Conservation (phyloP, 2,888 invertebrate genomes). For the Orthosia gracilis region DNA sequence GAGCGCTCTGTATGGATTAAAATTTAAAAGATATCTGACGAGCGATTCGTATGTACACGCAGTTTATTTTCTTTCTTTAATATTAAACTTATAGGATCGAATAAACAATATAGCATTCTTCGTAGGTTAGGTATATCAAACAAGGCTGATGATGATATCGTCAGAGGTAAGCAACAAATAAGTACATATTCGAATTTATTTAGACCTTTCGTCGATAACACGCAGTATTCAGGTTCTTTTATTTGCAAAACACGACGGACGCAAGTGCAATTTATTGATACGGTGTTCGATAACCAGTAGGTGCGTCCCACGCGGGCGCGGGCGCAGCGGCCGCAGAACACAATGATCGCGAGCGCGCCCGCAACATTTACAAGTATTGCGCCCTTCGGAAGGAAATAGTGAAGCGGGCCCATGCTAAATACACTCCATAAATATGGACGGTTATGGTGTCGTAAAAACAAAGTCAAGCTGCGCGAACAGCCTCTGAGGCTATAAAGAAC, state of each 20-base stretch:
- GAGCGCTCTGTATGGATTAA: slow-evolving; percentile 72
- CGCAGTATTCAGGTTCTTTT: slow-evolving; percentile 84
- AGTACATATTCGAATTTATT: slow-evolving; percentile 88
- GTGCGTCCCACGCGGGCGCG: slow-evolving; percentile 85
- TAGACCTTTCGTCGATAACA: slow-evolving; percentile 87
- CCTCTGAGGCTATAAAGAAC: slow-evolving; percentile 80
- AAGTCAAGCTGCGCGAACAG: slow-evolving; percentile 88
- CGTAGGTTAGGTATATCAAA: slow-evolving; percentile 49
- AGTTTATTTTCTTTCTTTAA: slow-evolving; percentile 25
- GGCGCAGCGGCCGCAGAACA: slow-evolving; percentile 65
- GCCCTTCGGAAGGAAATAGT: slow-evolving; percentile 85
- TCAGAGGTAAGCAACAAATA: slow-evolving; percentile 81
- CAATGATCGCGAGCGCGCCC: slow-evolving; percentile 77
- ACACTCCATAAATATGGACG: slow-evolving; percentile 86
- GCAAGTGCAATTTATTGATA: slow-evolving; percentile 90
- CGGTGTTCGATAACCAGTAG: slow-evolving; percentile 89
- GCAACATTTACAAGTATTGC: slow-evolving; percentile 79
- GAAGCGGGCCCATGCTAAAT: slow-evolving; percentile 84
- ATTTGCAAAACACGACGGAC: slow-evolving; percentile 86
- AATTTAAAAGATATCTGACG: slow-evolving; percentile 75
- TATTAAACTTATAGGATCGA: slow-evolving; percentile 46
- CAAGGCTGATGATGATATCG: slow-evolving; percentile 84
- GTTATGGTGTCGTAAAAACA: slow-evolving; percentile 89
- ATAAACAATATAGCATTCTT: slow-evolving; percentile 54
- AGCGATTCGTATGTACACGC: slow-evolving; percentile 66